These are phyloP conservation scores for Mythimna pallens DNA, from an alignment of 2,888 invertebrate species.

Conservation along the genomic window DNA sequence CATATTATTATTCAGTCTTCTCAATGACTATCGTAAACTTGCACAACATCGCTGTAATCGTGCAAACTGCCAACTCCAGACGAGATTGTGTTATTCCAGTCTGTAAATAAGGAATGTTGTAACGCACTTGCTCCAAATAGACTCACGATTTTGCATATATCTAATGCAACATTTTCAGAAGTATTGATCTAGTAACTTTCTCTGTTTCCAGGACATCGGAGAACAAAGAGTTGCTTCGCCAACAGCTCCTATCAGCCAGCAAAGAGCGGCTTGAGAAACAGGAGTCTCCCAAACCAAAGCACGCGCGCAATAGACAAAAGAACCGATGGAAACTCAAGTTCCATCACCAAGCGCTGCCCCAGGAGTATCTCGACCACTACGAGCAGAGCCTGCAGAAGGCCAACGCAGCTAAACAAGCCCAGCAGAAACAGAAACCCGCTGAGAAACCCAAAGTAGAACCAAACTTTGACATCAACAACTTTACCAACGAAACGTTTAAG, in stretches of 20 bases:
- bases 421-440: slow-evolving; percentile 74
- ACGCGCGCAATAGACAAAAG: slow-evolving; percentile 89
- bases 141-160: slow-evolving; percentile 4
- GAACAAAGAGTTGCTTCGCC: slow-evolving; percentile 86
- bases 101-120: slow-evolving; percentile 25
- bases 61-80: slow-evolving; percentile 38
- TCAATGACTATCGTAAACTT: slow-evolving; percentile 27
- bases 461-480: slow-evolving; percentile 81
- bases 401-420: slow-evolving; percentile 80
- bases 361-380: slow-evolving; percentile 95
- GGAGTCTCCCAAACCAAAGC: slow-evolving; percentile 81
- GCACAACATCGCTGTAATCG: slow-evolving; percentile 25
- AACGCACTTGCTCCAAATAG: slow-evolving; percentile 24
- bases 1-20: slow-evolving; percentile 12
- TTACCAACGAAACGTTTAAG: slow-evolving; percentile 92
- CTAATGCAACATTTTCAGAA: neutral
- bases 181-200: neutral
- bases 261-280: slow-evolving; percentile 82
- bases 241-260: slow-evolving; percentile 84
- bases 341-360: slow-evolving; percentile 95
- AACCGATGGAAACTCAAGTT: slow-evolving; percentile 94
- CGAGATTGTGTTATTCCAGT: slow-evolving; percentile 25
- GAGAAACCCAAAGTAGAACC: slow-evolving; percentile 84
- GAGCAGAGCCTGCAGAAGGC: slow-evolving; percentile 92
- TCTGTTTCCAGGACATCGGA: slow-evolving; percentile 81